A percentile compares a stretch with the other conserved stretches of the same genome.
These are phyloP conservation scores for Anticlea derivata DNA, from an alignment of 2,888 invertebrate species.

Conservation along the genomic window DNA sequence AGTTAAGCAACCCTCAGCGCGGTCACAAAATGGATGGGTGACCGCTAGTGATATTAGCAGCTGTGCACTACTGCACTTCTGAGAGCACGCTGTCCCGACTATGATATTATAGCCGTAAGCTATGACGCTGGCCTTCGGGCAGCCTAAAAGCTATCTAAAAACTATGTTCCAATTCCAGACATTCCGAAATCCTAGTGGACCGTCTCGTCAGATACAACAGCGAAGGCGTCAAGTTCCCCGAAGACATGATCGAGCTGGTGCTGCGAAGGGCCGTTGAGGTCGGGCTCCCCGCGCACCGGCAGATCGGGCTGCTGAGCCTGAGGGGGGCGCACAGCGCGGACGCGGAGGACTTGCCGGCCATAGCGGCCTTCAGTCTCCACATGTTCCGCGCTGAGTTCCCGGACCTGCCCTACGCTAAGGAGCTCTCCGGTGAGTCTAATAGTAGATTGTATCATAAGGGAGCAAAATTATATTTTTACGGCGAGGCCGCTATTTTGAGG, in stretches of 20 bases:
- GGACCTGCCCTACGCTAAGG: conserved; percentile 38
- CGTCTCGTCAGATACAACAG: conserved; percentile 61
- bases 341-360: conserved; percentile 48
- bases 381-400: conserved; percentile 63
- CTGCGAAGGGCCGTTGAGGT: conserved; percentile 43
- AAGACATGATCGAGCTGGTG: conserved; percentile 50
- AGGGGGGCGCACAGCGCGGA: conserved; percentile 40
- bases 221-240: conserved; percentile 58
- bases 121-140: too few relatives aligned
- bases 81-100: too few relatives aligned
- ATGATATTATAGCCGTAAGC: too few relatives aligned
- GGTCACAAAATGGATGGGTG: too few relatives aligned
- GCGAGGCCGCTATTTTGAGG: too few relatives aligned
- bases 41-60: too few relatives aligned
- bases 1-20: too few relatives aligned
- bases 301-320: conserved; percentile 57
- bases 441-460: too few relatives aligned
- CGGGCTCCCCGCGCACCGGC: conserved; percentile 59
- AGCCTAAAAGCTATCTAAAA: too few relatives aligned
- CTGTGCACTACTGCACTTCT: too few relatives aligned
- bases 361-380: conserved; percentile 55
- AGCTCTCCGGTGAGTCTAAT: conserved; percentile 55
- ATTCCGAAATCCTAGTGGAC: conserved; percentile 50
- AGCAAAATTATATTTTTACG: too few relatives aligned
- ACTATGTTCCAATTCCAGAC: conserved; percentile 42